Evolutionary conservation across 2,113 vertebrate species (phyloP).

Genomic region (Vidua chalybeata): DNA sequence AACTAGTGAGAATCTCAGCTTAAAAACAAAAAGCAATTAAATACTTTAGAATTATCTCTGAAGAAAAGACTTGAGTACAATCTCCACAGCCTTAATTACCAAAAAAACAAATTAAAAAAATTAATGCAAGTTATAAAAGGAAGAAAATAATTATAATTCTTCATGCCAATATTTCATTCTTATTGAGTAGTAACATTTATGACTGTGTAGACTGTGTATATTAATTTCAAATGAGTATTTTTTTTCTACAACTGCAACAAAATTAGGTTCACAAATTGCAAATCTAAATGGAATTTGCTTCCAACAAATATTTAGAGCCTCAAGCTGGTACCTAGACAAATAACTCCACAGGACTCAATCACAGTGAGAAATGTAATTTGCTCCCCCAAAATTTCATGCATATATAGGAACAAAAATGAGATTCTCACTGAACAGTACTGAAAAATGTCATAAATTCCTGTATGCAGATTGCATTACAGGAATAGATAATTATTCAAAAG

Average conservation of each 20-base stretch:
- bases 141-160: not conserved
- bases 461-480: not conserved
- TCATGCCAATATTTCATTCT: not conserved
- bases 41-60: not conserved
- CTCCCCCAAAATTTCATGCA: not conserved
- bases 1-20: not conserved
- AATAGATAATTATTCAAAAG: not conserved
- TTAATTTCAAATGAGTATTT: not conserved
- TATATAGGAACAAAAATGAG: not conserved
- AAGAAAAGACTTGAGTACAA: not conserved
- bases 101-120: not conserved
- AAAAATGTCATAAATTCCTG: not conserved
- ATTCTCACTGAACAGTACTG: not conserved
- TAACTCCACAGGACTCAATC: not conserved
- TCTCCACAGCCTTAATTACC: not conserved
- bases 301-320: not conserved
- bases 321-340: not conserved
- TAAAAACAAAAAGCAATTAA: not conserved
- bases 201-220: not conserved
- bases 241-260: not conserved
- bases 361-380: not conserved
- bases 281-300: not conserved
- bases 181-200: not conserved
- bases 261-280: constrained; percentile 4
- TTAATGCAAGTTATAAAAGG: not conserved